A percentile compares a stretch with the other conserved stretches of the same genome.
Evolutionary conservation across 2,888 invertebrate genomes (phyloP).

Genomic region (Limnephilus lunatus): DNA sequence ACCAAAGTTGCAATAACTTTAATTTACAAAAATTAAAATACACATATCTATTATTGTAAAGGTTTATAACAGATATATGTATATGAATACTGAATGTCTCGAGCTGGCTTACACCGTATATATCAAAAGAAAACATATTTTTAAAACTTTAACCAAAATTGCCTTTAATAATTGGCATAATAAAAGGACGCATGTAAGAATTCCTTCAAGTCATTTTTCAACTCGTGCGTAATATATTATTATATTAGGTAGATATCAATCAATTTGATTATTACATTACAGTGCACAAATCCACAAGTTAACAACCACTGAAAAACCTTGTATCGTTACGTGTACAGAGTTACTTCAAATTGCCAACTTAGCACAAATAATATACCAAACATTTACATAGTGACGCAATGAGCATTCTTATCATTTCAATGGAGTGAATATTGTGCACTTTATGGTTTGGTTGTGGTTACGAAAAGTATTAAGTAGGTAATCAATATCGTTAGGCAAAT

Average conservation of each 20-base stretch:
- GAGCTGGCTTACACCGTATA: background rate
- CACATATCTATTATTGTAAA: slow-evolving; percentile 54
- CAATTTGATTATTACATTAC: background rate
- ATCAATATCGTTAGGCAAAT: background rate
- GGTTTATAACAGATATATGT: slow-evolving; percentile 26
- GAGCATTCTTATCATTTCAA: slow-evolving; percentile 21
- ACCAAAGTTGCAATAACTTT: slow-evolving; percentile 55
- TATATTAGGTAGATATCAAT: slow-evolving; percentile 41
- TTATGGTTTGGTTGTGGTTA: slow-evolving; percentile 48
- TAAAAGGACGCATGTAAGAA: slow-evolving; percentile 18
- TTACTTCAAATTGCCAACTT: slow-evolving; percentile 9
- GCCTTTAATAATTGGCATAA: slow-evolving; percentile 36
- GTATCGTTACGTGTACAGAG: background rate
- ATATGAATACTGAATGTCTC: slow-evolving; percentile 34
- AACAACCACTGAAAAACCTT: background rate
- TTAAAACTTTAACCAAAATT: slow-evolving; percentile 38
- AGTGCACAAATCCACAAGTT: slow-evolving; percentile 42
- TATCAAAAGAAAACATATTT: slow-evolving; percentile 48
- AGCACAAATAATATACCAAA: slow-evolving; percentile 33
- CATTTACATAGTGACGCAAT: slow-evolving; percentile 19
- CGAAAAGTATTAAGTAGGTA: slow-evolving; percentile 46
- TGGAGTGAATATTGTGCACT: slow-evolving; percentile 21
- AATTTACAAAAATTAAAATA: slow-evolving; percentile 43
- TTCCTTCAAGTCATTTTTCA: slow-evolving; percentile 15
- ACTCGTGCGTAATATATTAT: slow-evolving; percentile 16